phyloP scores from a whole-genome alignment of 2,888 invertebrate genomes.

The Parnassius orleans region DNA sequence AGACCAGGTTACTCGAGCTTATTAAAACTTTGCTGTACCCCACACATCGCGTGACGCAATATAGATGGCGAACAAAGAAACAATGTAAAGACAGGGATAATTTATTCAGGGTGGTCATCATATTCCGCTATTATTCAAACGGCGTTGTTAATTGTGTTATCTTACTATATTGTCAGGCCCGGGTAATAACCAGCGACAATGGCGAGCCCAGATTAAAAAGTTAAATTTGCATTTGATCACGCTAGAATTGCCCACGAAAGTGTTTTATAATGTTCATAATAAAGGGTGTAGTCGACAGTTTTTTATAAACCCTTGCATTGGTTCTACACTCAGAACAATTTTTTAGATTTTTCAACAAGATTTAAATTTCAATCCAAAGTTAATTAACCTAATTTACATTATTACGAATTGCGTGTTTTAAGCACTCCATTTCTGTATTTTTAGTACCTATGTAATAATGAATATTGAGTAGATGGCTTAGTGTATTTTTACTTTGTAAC shows the following conservation, averaged over 20 bases:
- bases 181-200: conserved; percentile 15
- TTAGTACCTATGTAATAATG: conserved; percentile 6
- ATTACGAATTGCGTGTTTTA: conserved; percentile 15
- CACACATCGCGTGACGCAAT: conserved; percentile 42
- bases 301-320: not conserved
- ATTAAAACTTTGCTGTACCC: conserved; percentile 48
- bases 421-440: not conserved
- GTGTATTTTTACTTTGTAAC: not conserved
- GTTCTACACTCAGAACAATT: not conserved
- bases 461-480: conserved; percentile 5
- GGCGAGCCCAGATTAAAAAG: conserved; percentile 31
- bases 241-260: conserved; percentile 12
- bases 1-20: conserved; percentile 41
- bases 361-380: not conserved
- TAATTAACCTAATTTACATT: conserved; percentile 2
- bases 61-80: conserved; percentile 49
- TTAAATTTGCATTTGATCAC: conserved; percentile 24
- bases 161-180: conserved; percentile 32
- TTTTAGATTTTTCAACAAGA: not conserved
- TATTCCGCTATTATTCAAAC: conserved; percentile 31
- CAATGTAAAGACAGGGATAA: conserved; percentile 49
- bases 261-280: conserved; percentile 9
- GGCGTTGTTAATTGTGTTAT: conserved; percentile 39
- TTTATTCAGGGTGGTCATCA: conserved; percentile 48
- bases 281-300: not conserved